These are phyloP conservation scores for Sander vitreus DNA, from an alignment of 2,113 vertebrate genomes.

Conservation along the genomic window DNA sequence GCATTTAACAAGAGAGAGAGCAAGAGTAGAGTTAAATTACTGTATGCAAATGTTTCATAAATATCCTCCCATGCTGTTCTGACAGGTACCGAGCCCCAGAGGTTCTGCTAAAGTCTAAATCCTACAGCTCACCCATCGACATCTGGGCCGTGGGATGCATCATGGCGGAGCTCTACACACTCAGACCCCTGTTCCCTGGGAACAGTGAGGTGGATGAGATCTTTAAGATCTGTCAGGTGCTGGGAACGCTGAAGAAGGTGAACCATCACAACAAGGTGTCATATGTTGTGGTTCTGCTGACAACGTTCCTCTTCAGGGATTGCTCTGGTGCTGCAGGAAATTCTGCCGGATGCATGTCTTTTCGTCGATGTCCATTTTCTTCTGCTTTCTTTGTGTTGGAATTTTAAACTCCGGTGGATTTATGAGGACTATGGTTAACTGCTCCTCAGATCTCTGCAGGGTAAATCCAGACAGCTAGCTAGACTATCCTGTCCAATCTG, in stretches of 20 bases:
- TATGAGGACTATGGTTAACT: too few species aligned
- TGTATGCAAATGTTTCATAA: neutral
- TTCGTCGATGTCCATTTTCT: too few species aligned
- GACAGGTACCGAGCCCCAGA: slow-evolving; percentile 95
- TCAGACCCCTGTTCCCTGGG: slow-evolving; percentile 94
- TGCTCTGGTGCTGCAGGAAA: too few species aligned
- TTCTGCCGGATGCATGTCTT: too few species aligned
- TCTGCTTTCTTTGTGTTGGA: too few species aligned
- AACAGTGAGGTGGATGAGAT: slow-evolving; percentile 96
- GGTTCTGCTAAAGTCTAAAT: slow-evolving; percentile 89
- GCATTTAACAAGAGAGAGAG: neutral
- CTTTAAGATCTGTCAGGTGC: slow-evolving; percentile 97
- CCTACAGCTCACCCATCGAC: slow-evolving; percentile 95
- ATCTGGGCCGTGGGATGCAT: slow-evolving; percentile 97
- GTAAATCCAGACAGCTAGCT: too few species aligned
- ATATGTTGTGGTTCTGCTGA: neutral
- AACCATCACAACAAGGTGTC: slow-evolving; percentile 4
- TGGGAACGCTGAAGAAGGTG: slow-evolving; percentile 95
- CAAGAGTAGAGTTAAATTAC: neutral
- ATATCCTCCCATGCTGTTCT: neutral
- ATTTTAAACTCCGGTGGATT: too few species aligned
- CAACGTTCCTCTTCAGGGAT: neutral
- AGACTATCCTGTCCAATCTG: too few species aligned
- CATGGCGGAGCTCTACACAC: slow-evolving; percentile 94
- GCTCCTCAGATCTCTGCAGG: too few species aligned